phyloP scores from a whole-genome alignment of 2,797 vertebrate genomes.

The Anniella stebbinsi region DNA sequence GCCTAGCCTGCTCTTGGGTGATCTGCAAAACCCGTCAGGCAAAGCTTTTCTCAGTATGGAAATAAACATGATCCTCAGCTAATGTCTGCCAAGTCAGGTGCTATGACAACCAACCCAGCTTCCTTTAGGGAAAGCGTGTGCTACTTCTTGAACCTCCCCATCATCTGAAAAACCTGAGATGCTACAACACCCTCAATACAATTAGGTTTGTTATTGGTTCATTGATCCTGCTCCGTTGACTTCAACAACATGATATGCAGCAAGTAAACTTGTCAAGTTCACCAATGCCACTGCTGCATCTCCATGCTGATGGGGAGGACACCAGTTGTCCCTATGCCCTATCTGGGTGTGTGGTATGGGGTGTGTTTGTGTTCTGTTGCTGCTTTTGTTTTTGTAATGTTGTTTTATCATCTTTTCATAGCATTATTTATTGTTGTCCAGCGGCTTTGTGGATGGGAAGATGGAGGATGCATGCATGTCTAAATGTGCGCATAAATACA shows the following conservation, averaged over 20 bases:
- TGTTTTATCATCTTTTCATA: not conserved
- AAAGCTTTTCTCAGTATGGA: not conserved
- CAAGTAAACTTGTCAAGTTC: not conserved
- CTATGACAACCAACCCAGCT: not conserved
- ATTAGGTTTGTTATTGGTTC: not conserved
- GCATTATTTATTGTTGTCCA: not conserved
- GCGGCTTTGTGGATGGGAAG: not conserved
- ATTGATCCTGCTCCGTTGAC: not conserved
- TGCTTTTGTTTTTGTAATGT: not conserved
- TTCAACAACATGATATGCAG: not conserved
- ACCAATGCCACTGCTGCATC: not conserved
- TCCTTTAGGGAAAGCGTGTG: not conserved
- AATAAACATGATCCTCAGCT: not conserved
- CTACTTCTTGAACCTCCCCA: not conserved
- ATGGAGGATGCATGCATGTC: not conserved
- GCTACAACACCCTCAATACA: not conserved
- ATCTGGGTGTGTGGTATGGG: not conserved
- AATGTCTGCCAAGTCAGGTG: not conserved
- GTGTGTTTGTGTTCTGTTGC: not conserved
- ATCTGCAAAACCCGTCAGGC: not conserved
- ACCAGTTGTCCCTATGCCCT: not conserved
- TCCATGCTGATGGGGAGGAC: not conserved
- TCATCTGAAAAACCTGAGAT: not conserved
- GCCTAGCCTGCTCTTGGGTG: not conserved
- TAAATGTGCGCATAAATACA: not conserved